phyloP scores from a whole-genome alignment of 1,140 invertebrate species.

The Aphelinus certus region DNA sequence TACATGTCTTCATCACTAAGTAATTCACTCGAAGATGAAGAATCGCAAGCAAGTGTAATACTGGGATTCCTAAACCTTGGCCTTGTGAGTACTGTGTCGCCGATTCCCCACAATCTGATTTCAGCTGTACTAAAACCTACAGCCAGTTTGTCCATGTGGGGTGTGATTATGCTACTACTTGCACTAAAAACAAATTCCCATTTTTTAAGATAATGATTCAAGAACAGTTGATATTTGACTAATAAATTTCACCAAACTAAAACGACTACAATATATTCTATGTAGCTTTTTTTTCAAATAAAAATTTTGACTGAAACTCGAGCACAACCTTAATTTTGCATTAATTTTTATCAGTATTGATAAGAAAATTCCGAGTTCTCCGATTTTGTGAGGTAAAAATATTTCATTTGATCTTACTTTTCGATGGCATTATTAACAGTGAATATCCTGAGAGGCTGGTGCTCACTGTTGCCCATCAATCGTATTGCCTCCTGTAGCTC shows the following conservation, averaged over 20 bases:
- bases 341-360: background rate
- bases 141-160: conserved; percentile 69
- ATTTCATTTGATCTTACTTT: conserved; percentile 60
- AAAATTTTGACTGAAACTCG: too few relatives aligned
- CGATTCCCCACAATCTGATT: conserved; percentile 71
- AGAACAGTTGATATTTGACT: too few relatives aligned
- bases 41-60: conserved; percentile 54
- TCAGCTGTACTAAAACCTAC: conserved; percentile 71
- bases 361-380: background rate
- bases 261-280: background rate
- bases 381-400: conserved; percentile 39
- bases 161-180: conserved; percentile 68
- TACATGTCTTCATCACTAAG: conserved; percentile 49
- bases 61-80: conserved; percentile 49
- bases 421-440: conserved; percentile 70
- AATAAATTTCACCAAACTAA: background rate
- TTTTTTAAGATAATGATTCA: conserved; percentile 1
- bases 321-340: background rate
- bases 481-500: conserved; percentile 72
- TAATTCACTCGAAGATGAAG: conserved; percentile 44
- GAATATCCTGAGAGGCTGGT: conserved; percentile 70
- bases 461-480: conserved; percentile 66
- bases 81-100: conserved; percentile 68
- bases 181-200: conserved; percentile 61
- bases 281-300: too few relatives aligned